Evolutionary conservation across 2,888 invertebrate species (phyloP).

Genomic region (Nebria salina): DNA sequence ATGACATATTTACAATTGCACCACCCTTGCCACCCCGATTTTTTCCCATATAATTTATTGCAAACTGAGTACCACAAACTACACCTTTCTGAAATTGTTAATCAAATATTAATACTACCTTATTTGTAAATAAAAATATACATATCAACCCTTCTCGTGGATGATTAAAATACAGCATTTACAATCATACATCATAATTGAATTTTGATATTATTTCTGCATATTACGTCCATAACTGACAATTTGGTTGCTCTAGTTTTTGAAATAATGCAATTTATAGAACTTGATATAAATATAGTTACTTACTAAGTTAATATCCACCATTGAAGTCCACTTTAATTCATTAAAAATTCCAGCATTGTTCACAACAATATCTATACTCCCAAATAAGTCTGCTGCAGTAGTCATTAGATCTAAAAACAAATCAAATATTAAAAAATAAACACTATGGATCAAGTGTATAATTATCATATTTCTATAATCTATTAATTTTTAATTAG

Average conservation of each 20-base stretch:
- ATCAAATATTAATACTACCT: neutral
- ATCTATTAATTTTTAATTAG: neutral
- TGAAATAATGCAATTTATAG: too few species aligned
- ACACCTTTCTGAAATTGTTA: conserved; percentile 59
- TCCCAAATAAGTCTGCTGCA: conserved; percentile 9
- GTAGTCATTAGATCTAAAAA: conserved; percentile 3
- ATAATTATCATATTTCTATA: neutral
- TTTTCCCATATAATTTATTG: conserved; percentile 68
- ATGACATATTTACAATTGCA: conserved; percentile 72
- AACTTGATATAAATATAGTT: neutral
- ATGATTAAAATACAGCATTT: too few species aligned
- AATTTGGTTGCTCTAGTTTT: too few species aligned
- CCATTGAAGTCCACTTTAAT: conserved; percentile 79
- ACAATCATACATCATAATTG: too few species aligned
- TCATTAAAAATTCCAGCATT: conserved; percentile 85
- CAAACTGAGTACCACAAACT: conserved; percentile 65
- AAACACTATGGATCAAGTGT: neutral
- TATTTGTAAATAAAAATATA: neutral
- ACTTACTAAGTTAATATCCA: conserved; percentile 63
- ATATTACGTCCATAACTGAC: too few species aligned
- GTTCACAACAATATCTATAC: conserved; percentile 69
- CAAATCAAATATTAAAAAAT: neutral
- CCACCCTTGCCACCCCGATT: conserved; percentile 71
- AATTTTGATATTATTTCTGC: too few species aligned
- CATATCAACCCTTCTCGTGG: too few species aligned